phyloP scores from a whole-genome alignment of 1,140 invertebrate species.

The Heliconius eleuchia region DNA sequence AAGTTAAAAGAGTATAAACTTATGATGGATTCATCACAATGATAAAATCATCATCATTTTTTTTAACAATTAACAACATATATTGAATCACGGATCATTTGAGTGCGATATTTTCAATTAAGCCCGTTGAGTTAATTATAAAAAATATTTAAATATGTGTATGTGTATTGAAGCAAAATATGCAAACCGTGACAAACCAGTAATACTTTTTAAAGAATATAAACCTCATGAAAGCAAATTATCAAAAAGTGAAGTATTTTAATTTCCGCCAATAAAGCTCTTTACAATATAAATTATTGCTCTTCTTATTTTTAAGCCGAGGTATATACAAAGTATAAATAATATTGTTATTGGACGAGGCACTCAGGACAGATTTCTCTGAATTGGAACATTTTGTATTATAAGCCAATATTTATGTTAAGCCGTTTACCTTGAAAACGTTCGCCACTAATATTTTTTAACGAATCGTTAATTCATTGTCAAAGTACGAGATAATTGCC shows the following conservation, averaged over 20 bases:
- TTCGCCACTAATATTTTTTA: conserved; percentile 32
- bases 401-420: conserved; percentile 39
- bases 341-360: conserved; percentile 18
- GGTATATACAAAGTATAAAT: conserved; percentile 14
- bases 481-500: conserved; percentile 7
- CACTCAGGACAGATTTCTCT: conserved; percentile 31
- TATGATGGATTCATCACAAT: no score
- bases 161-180: no score
- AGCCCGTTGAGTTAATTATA: no score
- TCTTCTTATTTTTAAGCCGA: background rate
- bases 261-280: background rate
- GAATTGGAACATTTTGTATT: conserved; percentile 37
- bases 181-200: no score
- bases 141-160: no score
- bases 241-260: background rate
- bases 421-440: conserved; percentile 37
- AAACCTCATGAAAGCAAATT: background rate
- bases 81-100: no score
- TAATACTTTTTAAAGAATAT: no score
- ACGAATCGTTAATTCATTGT: conserved; percentile 28
- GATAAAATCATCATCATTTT: no score
- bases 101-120: no score
- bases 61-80: no score
- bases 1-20: no score
- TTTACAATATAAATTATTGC: background rate